phyloP scores from a whole-genome alignment of 2,797 vertebrate genomes.

The Aphelocoma californica region DNA sequence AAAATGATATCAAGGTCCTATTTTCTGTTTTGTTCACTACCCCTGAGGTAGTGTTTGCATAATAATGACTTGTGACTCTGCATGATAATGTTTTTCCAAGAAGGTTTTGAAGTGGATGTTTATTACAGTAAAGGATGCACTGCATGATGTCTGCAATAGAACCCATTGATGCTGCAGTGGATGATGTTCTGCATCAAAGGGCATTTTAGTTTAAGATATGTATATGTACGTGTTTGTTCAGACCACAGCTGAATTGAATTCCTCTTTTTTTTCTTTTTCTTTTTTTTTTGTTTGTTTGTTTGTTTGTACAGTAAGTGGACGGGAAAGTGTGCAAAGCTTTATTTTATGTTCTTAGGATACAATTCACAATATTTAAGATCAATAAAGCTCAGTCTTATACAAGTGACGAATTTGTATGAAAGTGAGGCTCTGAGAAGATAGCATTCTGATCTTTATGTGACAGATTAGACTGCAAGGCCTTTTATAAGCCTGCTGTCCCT shows the following conservation, averaged over 20 bases:
- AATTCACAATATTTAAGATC: neutral
- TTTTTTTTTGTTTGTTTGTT: neutral
- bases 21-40: neutral
- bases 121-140: neutral
- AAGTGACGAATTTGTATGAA: neutral
- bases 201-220: neutral
- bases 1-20: neutral
- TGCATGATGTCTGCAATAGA: neutral
- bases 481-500: neutral
- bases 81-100: neutral
- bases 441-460: neutral
- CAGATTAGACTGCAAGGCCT: neutral
- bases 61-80: neutral
- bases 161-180: neutral
- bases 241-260: neutral
- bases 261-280: no score
- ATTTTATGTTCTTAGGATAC: neutral
- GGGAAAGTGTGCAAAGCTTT: neutral
- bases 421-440: neutral
- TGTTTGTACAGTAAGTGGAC: neutral
- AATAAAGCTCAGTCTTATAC: neutral
- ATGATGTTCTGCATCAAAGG: neutral
- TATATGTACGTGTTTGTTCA: neutral
- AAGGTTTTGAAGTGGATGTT: neutral
- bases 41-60: neutral